Evolutionary conservation across 2,797 vertebrate species (phyloP).

Genomic region (Pseudocheirus occidentalis): DNA sequence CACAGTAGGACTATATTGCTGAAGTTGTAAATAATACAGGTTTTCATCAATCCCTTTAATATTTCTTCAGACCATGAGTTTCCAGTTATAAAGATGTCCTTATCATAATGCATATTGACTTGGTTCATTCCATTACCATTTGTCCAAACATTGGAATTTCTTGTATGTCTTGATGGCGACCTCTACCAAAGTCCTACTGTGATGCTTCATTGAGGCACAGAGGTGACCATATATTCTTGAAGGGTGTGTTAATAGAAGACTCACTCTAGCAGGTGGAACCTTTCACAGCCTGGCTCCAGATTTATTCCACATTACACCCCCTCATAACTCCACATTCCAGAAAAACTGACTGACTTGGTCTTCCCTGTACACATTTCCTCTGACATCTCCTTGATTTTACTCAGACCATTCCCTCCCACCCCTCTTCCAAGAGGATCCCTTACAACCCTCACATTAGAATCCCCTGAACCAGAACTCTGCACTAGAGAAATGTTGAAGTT

Average conservation of each 20-base stretch:
- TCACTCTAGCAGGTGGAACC: neutral
- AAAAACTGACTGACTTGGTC: neutral
- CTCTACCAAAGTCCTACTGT: neutral
- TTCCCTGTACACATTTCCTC: neutral
- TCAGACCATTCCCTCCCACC: neutral
- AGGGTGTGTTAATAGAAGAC: neutral
- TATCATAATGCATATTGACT: neutral
- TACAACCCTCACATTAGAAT: neutral
- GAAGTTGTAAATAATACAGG: neutral
- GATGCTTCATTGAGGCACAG: neutral
- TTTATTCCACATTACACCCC: neutral
- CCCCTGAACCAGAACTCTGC: too few species aligned
- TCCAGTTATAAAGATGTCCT: neutral
- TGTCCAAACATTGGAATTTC: neutral
- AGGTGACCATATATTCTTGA: neutral
- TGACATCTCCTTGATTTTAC: neutral
- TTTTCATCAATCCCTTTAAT: neutral
- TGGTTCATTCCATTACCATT: neutral
- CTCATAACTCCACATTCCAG: neutral
- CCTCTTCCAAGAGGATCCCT: too few species aligned
- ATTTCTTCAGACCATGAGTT: neutral
- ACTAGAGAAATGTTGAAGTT: too few species aligned
- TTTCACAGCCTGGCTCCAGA: neutral
- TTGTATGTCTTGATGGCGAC: neutral
- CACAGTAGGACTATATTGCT: neutral